phyloP scores from a whole-genome alignment of 2,113 vertebrate species.

The Sylvia atricapilla region DNA sequence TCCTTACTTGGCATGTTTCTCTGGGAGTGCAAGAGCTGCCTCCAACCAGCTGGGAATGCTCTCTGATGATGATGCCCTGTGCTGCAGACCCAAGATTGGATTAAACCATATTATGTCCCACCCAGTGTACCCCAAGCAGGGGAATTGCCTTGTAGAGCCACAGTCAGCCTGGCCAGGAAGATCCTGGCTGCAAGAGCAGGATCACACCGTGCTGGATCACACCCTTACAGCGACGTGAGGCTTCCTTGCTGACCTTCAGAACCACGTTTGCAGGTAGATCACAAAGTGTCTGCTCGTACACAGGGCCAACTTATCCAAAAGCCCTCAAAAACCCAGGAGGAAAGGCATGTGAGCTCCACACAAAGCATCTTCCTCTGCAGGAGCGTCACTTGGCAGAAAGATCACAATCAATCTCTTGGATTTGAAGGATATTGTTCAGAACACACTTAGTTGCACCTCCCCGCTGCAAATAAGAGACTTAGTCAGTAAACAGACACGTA shows the following conservation, averaged over 20 bases:
- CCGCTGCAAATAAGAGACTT: not conserved
- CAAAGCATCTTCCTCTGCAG: not conserved
- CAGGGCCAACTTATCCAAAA: not conserved
- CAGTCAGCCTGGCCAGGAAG: not conserved
- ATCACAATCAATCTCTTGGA: not conserved
- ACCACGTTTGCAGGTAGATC: accelerated
- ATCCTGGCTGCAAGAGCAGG: not conserved
- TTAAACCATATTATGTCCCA: not conserved
- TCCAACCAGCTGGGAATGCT: not conserved
- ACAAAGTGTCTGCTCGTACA: not conserved
- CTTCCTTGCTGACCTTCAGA: not conserved
- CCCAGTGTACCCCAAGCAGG: not conserved
- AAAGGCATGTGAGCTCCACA: not conserved
- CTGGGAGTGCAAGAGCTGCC: not conserved
- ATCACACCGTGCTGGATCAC: accelerated
- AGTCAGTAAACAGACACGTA: not conserved
- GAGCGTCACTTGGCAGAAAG: not conserved
- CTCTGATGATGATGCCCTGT: not conserved
- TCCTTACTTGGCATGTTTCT: not conserved
- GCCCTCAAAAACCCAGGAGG: not conserved
- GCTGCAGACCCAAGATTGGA: not conserved
- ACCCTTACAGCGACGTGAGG: accelerated
- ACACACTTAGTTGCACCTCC: not conserved
- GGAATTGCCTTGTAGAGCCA: not conserved
- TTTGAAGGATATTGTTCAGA: not conserved